Evolutionary conservation across 2,888 invertebrate genomes (phyloP).

Genomic region (Cryptophagus acutangulus): DNA sequence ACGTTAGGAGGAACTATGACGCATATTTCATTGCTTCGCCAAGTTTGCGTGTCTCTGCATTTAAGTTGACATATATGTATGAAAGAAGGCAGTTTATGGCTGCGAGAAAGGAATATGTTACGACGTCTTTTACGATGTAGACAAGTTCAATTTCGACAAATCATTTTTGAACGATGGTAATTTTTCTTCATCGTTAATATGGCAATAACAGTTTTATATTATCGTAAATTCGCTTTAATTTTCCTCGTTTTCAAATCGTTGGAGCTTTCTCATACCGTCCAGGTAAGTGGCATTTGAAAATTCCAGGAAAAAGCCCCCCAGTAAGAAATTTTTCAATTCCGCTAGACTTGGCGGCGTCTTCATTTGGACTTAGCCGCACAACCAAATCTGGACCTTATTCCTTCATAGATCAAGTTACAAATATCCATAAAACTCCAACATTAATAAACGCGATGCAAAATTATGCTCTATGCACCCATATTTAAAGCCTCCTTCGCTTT

Average conservation of each 20-base stretch:
- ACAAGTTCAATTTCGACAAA: constrained; percentile 5
- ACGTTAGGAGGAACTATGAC: constrained; percentile 33
- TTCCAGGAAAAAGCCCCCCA: not conserved
- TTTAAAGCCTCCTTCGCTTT: too few relatives aligned
- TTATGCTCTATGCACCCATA: too few relatives aligned
- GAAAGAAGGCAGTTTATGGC: constrained; percentile 5
- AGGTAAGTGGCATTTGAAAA: constrained; percentile 2
- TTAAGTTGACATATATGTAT: constrained; percentile 13
- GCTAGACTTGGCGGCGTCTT: constrained; percentile 5
- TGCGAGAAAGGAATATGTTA: constrained; percentile 3
- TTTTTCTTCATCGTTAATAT: not conserved
- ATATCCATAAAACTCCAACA: too few relatives aligned
- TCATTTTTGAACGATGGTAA: not conserved
- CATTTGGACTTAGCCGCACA: not conserved
- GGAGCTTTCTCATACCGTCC: not conserved
- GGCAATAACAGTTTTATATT: not conserved
- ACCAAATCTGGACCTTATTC: not conserved
- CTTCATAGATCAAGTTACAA: too few relatives aligned
- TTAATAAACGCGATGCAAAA: too few relatives aligned
- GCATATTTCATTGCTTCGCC: constrained; percentile 29
- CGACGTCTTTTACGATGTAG: constrained; percentile 5
- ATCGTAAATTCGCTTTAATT: too few relatives aligned
- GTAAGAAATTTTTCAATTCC: constrained; percentile 1
- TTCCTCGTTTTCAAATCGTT: too few relatives aligned
- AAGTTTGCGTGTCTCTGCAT: constrained; percentile 31